phyloP scores from a whole-genome alignment of 2,888 invertebrate genomes.

The Pammene fasciana region DNA sequence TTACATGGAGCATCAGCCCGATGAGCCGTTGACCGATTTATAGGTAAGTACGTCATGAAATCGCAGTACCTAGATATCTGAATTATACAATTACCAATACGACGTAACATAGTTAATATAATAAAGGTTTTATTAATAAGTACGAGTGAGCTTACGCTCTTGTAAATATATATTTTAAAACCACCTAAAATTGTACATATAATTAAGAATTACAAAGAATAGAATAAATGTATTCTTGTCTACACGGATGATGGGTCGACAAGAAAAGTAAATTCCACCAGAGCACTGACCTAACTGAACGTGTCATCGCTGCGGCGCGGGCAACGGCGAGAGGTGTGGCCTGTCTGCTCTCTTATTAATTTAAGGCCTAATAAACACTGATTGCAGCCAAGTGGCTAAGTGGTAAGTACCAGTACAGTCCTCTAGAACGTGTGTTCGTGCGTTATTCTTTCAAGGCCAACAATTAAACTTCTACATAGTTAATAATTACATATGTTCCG shows the following conservation, averaged over 20 bases:
- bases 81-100: too few species aligned
- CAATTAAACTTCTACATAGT: background rate
- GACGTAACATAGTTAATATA: too few species aligned
- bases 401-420: conserved; percentile 18
- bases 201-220: too few species aligned
- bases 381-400: conserved; percentile 57
- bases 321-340: conserved; percentile 28
- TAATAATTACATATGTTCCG: too few species aligned
- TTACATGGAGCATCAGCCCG: too few species aligned
- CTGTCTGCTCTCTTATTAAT: conserved; percentile 68
- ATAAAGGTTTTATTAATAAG: too few species aligned
- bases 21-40: too few species aligned
- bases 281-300: conserved; percentile 35
- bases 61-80: too few species aligned
- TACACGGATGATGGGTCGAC: background rate
- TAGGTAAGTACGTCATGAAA: too few species aligned
- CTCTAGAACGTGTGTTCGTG: background rate
- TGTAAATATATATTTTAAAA: too few species aligned
- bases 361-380: conserved; percentile 74
- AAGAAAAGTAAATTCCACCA: background rate
- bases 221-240: background rate
- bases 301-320: background rate
- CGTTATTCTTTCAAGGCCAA: conserved; percentile 25
- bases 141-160: too few species aligned
- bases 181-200: too few species aligned